Conservation (phyloP, 2,888 invertebrate genomes). For the Schizotus pectinicornis region DNA sequence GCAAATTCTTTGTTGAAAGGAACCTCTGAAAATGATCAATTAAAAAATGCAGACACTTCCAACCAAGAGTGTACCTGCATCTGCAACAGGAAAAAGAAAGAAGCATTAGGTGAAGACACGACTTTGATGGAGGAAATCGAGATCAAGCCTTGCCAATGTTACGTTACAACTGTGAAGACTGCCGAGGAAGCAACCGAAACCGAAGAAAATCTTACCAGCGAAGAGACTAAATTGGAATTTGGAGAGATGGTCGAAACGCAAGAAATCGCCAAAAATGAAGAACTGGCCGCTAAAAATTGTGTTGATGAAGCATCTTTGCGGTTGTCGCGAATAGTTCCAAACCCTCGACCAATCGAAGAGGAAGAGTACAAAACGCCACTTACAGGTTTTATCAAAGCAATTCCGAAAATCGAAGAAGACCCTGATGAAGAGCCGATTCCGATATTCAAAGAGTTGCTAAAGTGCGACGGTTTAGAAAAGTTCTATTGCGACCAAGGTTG, state of each 20-base stretch:
- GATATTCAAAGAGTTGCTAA: constrained; percentile 46
- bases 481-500: constrained; percentile 66
- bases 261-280: constrained; percentile 31
- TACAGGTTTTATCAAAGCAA: constrained; percentile 64
- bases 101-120: background rate
- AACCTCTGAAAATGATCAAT: too few species aligned
- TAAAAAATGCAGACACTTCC: too few species aligned
- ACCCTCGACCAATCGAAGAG: constrained; percentile 59
- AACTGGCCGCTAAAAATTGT: constrained; percentile 15
- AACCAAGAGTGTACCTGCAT: constrained; percentile 4
- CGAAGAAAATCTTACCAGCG: background rate
- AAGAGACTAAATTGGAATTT: constrained; percentile 20
- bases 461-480: constrained; percentile 62
- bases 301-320: constrained; percentile 58
- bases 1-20: too few species aligned
- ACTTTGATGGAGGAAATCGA: background rate
- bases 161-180: background rate
- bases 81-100: constrained; percentile 2
- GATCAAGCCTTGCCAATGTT: background rate
- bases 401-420: constrained; percentile 58
- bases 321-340: constrained; percentile 61
- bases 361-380: constrained; percentile 62
- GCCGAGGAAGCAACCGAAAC: background rate
- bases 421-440: constrained; percentile 49
- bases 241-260: constrained; percentile 10